Evolutionary conservation across 2,113 vertebrate species (phyloP), one percentile per base, ranked within the genome.

Genomic region (Sinocyclocheilus anshuiensis): DNA sequence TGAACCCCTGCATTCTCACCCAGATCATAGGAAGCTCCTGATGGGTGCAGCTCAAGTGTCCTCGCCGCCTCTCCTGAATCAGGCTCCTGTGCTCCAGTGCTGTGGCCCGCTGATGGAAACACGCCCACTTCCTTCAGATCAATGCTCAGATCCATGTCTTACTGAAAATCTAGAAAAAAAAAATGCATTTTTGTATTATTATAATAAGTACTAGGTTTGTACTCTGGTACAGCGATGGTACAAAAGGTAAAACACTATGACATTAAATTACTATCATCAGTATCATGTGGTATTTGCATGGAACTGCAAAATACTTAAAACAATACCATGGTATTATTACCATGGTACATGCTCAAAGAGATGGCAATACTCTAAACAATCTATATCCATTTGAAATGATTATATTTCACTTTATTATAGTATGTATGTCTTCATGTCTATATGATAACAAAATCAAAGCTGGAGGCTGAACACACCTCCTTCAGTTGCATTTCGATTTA

Each of bases 131-230:
- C 13, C 12, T 83, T 12, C 16, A 12, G 67, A 5, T 71, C 65
- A 22, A 83, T 71, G 45, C 65, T 83, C 81, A 83, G 48, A 36
- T 84, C 82, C 82, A 84, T 84, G 67, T 1, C 22, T 50, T 50
- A 48, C 2, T 48, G 10, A 53, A 50, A 8, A 45, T 9, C 29
- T 42, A 33, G 29, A 33, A 33, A 33, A 33, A 2, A 3, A 48
- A 48, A 1, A 48, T 4, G 10, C 45, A 45, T 10, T 11, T 11
- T 11, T 45, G 9, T 45, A 45, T 45, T 11, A 2, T 45, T 45
- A 45, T 45, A 2, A 45, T 2, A 45, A 45, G 2, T 45, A 20
- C 67, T 71, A 16, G 42, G 42, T 33, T 33, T 33, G 42, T 18
- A 33, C 65, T 69, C 26, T 1, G 1, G 29, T 9, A 0, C 8